A percentile compares a stretch with the other conserved stretches of the same genome.
These are phyloP conservation scores for Solenopsis fugax DNA, from an alignment of 1,140 invertebrate species.

Conservation along the genomic window DNA sequence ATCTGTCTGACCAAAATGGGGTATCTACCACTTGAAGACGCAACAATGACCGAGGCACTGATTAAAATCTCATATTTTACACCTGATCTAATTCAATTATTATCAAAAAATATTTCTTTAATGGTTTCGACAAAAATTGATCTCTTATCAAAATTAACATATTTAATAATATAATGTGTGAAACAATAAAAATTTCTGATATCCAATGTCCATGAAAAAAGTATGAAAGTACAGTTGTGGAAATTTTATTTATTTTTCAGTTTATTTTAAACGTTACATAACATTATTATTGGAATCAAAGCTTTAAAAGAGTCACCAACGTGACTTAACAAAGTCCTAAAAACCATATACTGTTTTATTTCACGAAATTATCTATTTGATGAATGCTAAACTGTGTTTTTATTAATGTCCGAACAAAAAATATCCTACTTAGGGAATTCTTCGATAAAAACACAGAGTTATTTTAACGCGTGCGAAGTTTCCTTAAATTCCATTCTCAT, in stretches of 20 bases:
- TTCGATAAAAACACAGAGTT: background rate
- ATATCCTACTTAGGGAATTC: too few relatives aligned
- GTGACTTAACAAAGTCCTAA: too few relatives aligned
- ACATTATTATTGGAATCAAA: too few relatives aligned
- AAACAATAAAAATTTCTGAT: background rate
- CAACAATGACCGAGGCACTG: background rate
- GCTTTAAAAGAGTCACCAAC: too few relatives aligned
- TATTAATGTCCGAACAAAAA: too few relatives aligned
- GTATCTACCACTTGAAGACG: background rate
- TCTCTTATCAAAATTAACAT: background rate
- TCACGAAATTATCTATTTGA: too few relatives aligned
- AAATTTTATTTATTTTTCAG: too few relatives aligned
- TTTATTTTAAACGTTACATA: too few relatives aligned
- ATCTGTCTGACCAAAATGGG: slow-evolving; percentile 1
- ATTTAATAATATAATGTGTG: background rate
- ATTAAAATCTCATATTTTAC: background rate
- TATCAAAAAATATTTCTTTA: background rate
- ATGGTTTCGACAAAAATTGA: background rate
- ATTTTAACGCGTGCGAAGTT: background rate
- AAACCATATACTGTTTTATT: too few relatives aligned
- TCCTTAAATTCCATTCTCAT: background rate
- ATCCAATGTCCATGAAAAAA: too few relatives aligned
- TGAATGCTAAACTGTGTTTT: too few relatives aligned
- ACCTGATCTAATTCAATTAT: background rate
- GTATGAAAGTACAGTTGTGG: too few relatives aligned